Evolutionary conservation across 1,140 invertebrate genomes (phyloP).

Genomic region (Copidosoma floridanum): DNA sequence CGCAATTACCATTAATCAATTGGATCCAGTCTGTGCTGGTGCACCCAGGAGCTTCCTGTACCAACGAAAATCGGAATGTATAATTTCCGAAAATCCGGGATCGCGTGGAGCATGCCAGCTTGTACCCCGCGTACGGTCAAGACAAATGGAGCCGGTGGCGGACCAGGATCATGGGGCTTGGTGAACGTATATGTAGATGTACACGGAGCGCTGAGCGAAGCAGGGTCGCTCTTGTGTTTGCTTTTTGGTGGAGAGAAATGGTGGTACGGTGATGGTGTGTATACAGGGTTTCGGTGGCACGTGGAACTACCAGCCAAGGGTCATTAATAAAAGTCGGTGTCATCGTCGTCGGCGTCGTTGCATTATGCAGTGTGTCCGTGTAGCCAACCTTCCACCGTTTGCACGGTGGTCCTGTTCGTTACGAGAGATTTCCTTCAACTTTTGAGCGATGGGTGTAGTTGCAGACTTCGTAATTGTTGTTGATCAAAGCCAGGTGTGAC

Average conservation of each 20-base stretch:
- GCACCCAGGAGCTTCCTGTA: too few species aligned
- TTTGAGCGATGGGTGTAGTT: too few species aligned
- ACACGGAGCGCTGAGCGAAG: background rate
- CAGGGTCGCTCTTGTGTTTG: slow-evolving; percentile 1
- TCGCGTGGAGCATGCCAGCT: background rate
- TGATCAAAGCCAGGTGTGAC: too few species aligned
- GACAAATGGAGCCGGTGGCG: background rate
- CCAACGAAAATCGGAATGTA: background rate
- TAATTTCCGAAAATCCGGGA: slow-evolving; percentile 12
- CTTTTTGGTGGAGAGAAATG: background rate
- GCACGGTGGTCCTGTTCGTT: background rate
- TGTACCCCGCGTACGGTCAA: background rate
- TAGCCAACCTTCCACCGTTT: too few species aligned
- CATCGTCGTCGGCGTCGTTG: background rate
- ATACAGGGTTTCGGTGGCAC: background rate
- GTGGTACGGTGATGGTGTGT: background rate
- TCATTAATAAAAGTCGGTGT: slow-evolving; percentile 11
- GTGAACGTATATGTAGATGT: background rate
- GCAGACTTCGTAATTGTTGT: too few species aligned
- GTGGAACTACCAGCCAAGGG: too few species aligned
- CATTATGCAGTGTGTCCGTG: slow-evolving; percentile 16
- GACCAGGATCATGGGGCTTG: too few species aligned
- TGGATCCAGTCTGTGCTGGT: too few species aligned
- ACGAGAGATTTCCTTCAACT: too few species aligned
- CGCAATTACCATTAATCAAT: too few species aligned